Percentiles rank a stretch among this genome's conserved stretches.
These are phyloP conservation scores for Pedionomus torquatus DNA, from an alignment of 2,113 vertebrate species.

Conservation along the genomic window DNA sequence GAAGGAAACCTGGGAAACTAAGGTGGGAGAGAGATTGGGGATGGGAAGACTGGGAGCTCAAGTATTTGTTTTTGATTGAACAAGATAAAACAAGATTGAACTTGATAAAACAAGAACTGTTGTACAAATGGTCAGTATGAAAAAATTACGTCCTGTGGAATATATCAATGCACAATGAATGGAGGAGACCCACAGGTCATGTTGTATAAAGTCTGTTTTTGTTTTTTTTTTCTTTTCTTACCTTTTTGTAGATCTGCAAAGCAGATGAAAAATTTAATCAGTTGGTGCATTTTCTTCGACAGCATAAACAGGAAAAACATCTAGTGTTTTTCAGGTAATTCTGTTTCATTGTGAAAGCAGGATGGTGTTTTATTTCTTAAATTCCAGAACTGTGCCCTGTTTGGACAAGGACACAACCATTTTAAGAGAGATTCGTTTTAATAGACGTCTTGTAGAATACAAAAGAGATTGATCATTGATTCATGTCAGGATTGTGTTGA, in stretches of 20 bases:
- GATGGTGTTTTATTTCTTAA: not conserved
- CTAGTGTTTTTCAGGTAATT: constrained; percentile 94
- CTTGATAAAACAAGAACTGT: no score
- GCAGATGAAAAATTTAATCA: constrained; percentile 94
- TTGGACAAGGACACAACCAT: not conserved
- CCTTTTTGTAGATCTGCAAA: constrained; percentile 82
- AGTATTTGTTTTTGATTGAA: not conserved
- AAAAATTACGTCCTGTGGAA: accelerated
- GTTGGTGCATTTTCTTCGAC: constrained; percentile 90
- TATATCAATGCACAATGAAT: not conserved
- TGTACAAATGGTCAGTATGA: not conserved
- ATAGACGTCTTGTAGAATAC: not conserved
- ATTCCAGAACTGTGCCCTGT: not conserved
- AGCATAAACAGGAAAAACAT: constrained; percentile 90
- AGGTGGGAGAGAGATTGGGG: not conserved
- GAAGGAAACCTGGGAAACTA: not conserved
- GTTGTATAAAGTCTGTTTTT: not conserved
- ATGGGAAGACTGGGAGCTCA: not conserved
- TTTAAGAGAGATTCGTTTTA: not conserved
- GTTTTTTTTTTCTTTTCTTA: not conserved
- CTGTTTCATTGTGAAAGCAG: not conserved
- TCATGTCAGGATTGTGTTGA: not conserved
- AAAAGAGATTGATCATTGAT: not conserved
- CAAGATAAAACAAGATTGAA: no score
- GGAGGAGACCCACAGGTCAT: not conserved